Evolutionary conservation across 1,140 invertebrate species (phyloP).

Genomic region (Procambarus virginalis): DNA sequence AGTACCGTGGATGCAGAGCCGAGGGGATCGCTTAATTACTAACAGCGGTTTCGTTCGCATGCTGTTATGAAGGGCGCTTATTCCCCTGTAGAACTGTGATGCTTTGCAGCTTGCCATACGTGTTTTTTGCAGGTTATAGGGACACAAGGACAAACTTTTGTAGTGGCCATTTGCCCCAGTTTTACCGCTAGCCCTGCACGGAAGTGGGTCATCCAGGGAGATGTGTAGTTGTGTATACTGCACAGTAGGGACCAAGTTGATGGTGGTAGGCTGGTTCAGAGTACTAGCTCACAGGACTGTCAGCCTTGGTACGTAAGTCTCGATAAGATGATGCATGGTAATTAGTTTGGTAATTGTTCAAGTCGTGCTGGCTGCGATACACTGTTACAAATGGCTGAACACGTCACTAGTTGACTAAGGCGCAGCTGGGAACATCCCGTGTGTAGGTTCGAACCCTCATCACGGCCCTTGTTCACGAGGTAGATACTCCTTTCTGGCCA

Average conservation of each 20-base stretch:
- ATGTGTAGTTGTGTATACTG: neutral
- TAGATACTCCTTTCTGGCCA: too few relatives aligned
- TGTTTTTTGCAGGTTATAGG: neutral
- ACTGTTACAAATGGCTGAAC: too few relatives aligned
- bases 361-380: too few relatives aligned
- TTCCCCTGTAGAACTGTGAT: neutral
- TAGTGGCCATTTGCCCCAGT: neutral
- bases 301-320: neutral
- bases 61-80: neutral
- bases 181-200: neutral
- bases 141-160: neutral
- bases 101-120: neutral
- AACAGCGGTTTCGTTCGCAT: neutral
- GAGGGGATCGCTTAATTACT: neutral
- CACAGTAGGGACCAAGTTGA: neutral
- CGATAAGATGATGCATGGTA: neutral
- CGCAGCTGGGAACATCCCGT: too few relatives aligned
- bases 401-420: too few relatives aligned
- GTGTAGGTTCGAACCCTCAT: too few relatives aligned
- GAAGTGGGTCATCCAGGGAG: neutral
- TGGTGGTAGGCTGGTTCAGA: neutral
- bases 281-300: too few relatives aligned
- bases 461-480: too few relatives aligned
- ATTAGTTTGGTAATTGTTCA: neutral
- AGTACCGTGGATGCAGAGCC: neutral